Evolutionary conservation across 2,113 vertebrate genomes (phyloP), one percentile per base, ranked within the genome.

Genomic region (Talpa occidentalis): DNA sequence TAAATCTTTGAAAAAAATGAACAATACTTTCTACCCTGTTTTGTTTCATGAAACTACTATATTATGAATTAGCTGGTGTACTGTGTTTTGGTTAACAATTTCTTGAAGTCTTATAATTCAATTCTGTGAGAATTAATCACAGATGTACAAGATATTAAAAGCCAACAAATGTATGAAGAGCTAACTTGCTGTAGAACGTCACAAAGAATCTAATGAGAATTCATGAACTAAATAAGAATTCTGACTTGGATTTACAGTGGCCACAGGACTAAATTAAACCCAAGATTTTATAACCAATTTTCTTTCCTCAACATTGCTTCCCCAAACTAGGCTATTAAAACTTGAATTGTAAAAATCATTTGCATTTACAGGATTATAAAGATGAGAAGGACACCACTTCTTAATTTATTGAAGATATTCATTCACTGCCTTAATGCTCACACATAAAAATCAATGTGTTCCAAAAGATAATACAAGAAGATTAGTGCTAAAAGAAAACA

Each of bases 271-370:
- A 40, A 59, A 88, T 60, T 44, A 95, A 88, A 84, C 79, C 35
- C 32, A 93, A 90, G 42, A 16, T 90, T 90, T 66, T 87, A 64
- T n/a, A 92, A 64, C 14, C 60, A 81, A n/a, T 64, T 84, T 74
- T 49, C 37, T 81, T 79, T 69, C 28, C 62, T 87, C 35, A 93
- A 70, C 30, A 78, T 40, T 52, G 17, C 35, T 86, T 44, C 73
- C 82, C 77, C 69, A 92, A 88, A 73, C 28, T 44, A 56, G 21
- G 21, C 70, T 77, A 66, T 66, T 47, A 76, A 91, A 94, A 42
- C 5, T 1, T 37, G 4, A 94, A n/a, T n/a, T n/a, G n/a, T n/a
- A 59, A 82, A 84, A 89, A 35, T 32, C 14, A 80, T 83, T 52
- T 93, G 24, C 85, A 56, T 85, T 73, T 77, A 77, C 15, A 95